A percentile compares a stretch with the other conserved stretches of the same genome.
Conservation (phyloP, 2,797 vertebrate genomes). For the Lemur catta region DNA sequence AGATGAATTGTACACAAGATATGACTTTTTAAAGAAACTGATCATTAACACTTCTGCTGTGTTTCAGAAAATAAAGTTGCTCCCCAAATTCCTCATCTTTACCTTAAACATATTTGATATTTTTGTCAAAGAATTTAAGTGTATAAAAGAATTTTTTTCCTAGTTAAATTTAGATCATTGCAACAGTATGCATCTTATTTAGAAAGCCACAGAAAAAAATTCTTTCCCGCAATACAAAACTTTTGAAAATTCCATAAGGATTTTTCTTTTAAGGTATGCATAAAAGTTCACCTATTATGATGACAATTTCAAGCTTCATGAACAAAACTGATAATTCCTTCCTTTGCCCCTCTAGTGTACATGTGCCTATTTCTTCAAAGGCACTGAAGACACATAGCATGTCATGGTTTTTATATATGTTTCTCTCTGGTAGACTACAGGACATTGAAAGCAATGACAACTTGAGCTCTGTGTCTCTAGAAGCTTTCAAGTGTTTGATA, state of each 20-base stretch:
- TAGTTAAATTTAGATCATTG: neutral
- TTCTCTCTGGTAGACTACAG: neutral
- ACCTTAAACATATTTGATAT: neutral
- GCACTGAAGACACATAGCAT: too few species aligned
- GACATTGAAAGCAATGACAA: neutral
- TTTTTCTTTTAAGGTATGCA: neutral
- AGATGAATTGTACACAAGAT: neutral
- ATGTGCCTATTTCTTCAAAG: neutral
- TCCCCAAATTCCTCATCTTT: neutral
- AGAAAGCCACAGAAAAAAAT: neutral
- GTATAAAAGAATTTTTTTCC: neutral
- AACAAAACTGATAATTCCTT: neutral
- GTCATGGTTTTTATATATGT: neutral
- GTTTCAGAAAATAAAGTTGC: neutral
- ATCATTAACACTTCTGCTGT: neutral
- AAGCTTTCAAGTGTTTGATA: neutral
- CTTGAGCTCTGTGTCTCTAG: neutral
- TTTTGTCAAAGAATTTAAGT: neutral
- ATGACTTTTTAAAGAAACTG: neutral
- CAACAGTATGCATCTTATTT: neutral
- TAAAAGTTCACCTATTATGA: neutral
- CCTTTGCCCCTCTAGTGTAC: neutral
- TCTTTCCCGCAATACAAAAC: neutral
- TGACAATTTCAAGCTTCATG: neutral
- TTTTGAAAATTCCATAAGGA: neutral